phyloP scores from a whole-genome alignment of 2,888 invertebrate genomes.

The Polyploca ridens region DNA sequence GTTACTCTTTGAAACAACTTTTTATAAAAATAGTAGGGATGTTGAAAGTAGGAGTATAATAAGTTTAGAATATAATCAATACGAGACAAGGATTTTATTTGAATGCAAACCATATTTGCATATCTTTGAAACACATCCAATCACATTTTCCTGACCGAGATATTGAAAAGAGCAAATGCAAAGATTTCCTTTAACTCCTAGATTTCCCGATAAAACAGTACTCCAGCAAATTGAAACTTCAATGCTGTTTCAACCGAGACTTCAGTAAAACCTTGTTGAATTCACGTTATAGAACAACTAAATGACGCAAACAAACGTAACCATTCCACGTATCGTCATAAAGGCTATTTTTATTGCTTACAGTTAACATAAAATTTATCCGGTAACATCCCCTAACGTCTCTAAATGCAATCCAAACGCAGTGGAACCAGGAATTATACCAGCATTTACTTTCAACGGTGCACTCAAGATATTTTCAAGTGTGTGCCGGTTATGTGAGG shows the following conservation, averaged over 20 bases:
- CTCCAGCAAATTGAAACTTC: conserved; percentile 11
- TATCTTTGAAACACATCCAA: background rate
- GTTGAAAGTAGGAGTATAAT: too few species aligned
- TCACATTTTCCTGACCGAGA: background rate
- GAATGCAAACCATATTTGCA: background rate
- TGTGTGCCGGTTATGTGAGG: conserved; percentile 52
- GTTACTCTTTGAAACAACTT: too few species aligned
- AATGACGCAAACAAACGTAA: conserved; percentile 69
- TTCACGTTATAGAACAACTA: conserved; percentile 52
- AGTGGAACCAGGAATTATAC: conserved; percentile 76
- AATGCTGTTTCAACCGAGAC: conserved; percentile 25
- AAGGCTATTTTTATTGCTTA: conserved; percentile 81
- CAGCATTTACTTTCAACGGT: conserved; percentile 82
- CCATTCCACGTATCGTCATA: conserved; percentile 81
- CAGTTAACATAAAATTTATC: conserved; percentile 81
- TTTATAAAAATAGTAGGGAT: too few species aligned
- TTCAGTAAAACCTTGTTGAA: conserved; percentile 48
- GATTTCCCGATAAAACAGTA: background rate
- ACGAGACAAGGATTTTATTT: background rate
- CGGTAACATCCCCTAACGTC: conserved; percentile 77
- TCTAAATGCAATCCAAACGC: conserved; percentile 80
- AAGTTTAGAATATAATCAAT: too few species aligned
- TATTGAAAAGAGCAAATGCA: conserved; percentile 6
- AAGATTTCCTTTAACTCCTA: background rate
- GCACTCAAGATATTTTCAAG: conserved; percentile 78